Conservation (phyloP, 1,140 invertebrate species). For the Drusus annulatus region DNA sequence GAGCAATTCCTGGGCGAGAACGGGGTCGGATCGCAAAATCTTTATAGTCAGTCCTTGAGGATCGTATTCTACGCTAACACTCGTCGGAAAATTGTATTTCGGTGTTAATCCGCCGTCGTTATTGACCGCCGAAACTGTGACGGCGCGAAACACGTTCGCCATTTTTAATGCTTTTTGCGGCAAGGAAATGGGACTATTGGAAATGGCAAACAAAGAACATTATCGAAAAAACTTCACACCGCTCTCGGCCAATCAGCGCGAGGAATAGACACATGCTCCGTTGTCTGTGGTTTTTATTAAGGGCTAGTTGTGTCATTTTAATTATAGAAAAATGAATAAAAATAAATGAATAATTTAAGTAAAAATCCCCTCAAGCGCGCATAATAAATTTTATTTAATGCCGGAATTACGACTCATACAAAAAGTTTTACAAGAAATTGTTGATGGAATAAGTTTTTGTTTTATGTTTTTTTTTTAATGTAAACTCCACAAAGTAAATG, state of each 20-base stretch:
- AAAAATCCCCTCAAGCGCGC: too few relatives aligned
- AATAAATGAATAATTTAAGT: too few relatives aligned
- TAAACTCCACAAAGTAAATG: too few relatives aligned
- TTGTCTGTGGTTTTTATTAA: slow-evolving; percentile 17
- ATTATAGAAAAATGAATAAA: too few relatives aligned
- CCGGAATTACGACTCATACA: too few relatives aligned
- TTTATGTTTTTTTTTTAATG: too few relatives aligned
- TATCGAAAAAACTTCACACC: slow-evolving; percentile 44
- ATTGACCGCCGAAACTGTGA: slow-evolving; percentile 78
- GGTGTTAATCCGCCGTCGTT: slow-evolving; percentile 77
- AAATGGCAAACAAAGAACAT: slow-evolving; percentile 50
- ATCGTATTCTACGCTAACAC: slow-evolving; percentile 81
- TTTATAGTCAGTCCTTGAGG: slow-evolving; percentile 82
- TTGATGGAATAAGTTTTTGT: too few relatives aligned
- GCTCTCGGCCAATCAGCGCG: slow-evolving; percentile 19
- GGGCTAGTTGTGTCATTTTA: not conserved
- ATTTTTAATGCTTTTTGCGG: slow-evolving; percentile 69
- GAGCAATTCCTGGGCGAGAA: slow-evolving; percentile 70
- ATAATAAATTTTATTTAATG: too few relatives aligned
- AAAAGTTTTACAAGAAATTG: too few relatives aligned
- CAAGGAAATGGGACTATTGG: slow-evolving; percentile 37
- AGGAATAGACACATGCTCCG: not conserved
- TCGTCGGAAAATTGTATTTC: slow-evolving; percentile 80
- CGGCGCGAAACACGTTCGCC: slow-evolving; percentile 80
- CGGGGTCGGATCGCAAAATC: slow-evolving; percentile 72